Percentiles rank a stretch among this genome's conserved stretches.
Evolutionary conservation across 2,113 vertebrate species (phyloP).

Genomic region (Megaleporinus macrocephalus): DNA sequence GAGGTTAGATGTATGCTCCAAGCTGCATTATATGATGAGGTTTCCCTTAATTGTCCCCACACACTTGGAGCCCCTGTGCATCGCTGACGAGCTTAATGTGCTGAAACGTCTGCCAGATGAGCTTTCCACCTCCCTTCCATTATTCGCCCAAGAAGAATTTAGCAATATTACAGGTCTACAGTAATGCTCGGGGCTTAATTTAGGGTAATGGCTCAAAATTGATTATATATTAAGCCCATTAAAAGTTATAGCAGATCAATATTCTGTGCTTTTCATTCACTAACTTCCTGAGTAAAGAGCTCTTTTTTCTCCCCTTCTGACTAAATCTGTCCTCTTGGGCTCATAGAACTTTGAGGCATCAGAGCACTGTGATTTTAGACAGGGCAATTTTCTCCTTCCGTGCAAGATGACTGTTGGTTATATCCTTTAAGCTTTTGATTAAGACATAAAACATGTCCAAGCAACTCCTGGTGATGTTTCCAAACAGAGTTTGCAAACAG

Average conservation of each 20-base stretch:
- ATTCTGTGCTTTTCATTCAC: constrained; percentile 4
- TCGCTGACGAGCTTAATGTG: constrained; percentile 33
- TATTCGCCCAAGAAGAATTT: background rate
- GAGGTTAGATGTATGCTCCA: background rate
- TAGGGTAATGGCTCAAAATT: constrained; percentile 19
- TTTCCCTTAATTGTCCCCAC: constrained; percentile 32
- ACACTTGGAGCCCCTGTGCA: constrained; percentile 13
- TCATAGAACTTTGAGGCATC: background rate
- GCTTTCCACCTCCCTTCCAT: constrained; percentile 7
- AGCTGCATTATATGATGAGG: constrained; percentile 20
- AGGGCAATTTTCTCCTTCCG: constrained; percentile 10
- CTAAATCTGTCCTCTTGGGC: background rate
- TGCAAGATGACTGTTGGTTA: constrained; percentile 11
- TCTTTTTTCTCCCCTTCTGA: too few relatives aligned
- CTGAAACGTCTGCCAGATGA: constrained; percentile 24
- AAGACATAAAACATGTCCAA: constrained; percentile 11
- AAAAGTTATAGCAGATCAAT: constrained; percentile 26
- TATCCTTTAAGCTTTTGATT: constrained; percentile 27
- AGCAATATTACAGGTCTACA: background rate
- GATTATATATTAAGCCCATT: constrained; percentile 31
- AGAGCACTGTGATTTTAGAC: background rate
- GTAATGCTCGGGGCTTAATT: constrained; percentile 21
- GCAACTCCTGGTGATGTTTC: constrained; percentile 3
- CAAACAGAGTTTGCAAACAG: constrained; percentile 42
- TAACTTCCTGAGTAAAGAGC: constrained; percentile 23